Conservation (phyloP, 2,888 invertebrate genomes). For the Fragum sueziense region DNA sequence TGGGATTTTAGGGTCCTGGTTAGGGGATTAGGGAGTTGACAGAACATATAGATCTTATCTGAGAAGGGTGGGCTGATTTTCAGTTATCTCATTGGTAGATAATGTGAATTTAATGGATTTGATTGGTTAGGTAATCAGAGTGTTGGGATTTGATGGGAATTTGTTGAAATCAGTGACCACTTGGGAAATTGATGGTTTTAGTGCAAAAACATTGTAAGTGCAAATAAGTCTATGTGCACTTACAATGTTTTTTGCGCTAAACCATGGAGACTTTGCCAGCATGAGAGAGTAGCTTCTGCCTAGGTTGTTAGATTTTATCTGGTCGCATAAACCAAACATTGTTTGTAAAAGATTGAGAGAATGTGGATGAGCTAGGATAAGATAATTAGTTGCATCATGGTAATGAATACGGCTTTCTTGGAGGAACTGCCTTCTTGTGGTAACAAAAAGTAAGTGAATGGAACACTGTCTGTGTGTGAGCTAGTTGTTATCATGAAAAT, state of each 20-base stretch:
- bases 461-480: no score
- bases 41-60: constrained; percentile 16
- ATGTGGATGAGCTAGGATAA: constrained; percentile 13
- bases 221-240: background rate
- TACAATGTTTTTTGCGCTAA: no score
- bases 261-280: background rate
- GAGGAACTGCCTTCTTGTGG: background rate
- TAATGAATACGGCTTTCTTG: constrained; percentile 30
- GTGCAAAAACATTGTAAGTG: background rate
- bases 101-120: constrained; percentile 1
- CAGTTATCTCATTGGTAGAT: constrained; percentile 23
- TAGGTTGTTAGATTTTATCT: constrained; percentile 21
- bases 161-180: background rate
- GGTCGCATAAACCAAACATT: constrained; percentile 7
- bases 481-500: no score
- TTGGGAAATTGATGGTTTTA: no score
- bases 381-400: constrained; percentile 20
- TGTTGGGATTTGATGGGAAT: no score
- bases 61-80: constrained; percentile 2
- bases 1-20: background rate
- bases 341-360: background rate
- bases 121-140: constrained; percentile 18
- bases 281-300: background rate
- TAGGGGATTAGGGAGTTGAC: constrained; percentile 11
- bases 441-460: background rate